Conservation (phyloP, 1,140 invertebrate genomes). For the Rhagoletis pomonella region DNA sequence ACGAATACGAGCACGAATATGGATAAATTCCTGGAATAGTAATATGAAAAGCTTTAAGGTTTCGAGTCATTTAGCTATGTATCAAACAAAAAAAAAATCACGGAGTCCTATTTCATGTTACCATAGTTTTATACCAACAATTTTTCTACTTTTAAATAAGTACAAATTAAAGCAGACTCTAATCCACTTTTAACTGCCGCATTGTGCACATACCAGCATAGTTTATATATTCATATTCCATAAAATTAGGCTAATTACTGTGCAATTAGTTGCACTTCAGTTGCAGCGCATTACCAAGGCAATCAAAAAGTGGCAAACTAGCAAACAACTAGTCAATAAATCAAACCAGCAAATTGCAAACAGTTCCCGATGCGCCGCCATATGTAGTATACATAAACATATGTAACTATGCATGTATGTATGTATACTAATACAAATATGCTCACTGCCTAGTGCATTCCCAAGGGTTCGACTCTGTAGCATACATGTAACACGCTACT, state of each 20-base stretch:
- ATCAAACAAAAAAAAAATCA: too few relatives aligned
- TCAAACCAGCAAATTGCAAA: neutral
- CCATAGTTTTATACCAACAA: too few relatives aligned
- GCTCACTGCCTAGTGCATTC: neutral
- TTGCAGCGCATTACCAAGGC: neutral
- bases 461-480: neutral
- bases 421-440: neutral
- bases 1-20: too few relatives aligned
- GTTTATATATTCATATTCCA: neutral
- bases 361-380: neutral
- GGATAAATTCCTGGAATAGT: too few relatives aligned
- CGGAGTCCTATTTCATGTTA: too few relatives aligned
- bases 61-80: too few relatives aligned
- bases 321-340: constrained; percentile 43
- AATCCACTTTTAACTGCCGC: too few relatives aligned
- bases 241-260: neutral
- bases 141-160: too few relatives aligned
- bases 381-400: too few relatives aligned
- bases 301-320: constrained; percentile 16
- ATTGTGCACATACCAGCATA: neutral
- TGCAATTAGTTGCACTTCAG: constrained; percentile 23
- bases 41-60: too few relatives aligned
- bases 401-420: neutral
- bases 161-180: too few relatives aligned
- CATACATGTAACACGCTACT: neutral